Conservation (phyloP, 2,113 vertebrate species). For the Hydropotes inermis region DNA sequence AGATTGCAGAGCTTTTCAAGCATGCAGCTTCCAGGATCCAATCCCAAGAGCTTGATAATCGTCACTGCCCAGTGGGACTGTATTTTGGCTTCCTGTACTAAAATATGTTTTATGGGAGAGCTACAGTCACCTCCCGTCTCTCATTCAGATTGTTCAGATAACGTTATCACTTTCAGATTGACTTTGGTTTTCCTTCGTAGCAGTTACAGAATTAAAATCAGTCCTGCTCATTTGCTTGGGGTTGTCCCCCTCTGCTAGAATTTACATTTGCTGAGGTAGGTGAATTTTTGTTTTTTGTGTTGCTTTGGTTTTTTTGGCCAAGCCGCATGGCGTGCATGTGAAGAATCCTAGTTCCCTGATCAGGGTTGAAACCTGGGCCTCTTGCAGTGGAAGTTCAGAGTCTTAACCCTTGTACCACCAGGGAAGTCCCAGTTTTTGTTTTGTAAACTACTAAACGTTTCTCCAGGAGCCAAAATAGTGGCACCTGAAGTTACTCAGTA, state of each 20-base stretch:
- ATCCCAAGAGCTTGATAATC: slow-evolving; percentile 55
- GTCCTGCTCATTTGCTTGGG: background rate
- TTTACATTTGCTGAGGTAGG: background rate
- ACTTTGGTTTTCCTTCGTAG: background rate
- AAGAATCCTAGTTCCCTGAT: background rate
- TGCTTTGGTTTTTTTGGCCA: background rate
- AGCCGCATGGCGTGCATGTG: background rate
- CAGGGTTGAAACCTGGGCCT: background rate
- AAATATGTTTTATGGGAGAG: background rate
- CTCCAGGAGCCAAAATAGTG: background rate
- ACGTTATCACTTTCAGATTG: background rate
- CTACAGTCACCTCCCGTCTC: background rate
- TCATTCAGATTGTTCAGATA: background rate
- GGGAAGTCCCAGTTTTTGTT: background rate
- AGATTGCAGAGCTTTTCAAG: slow-evolving; percentile 73
- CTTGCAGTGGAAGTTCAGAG: background rate
- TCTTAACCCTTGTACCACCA: background rate
- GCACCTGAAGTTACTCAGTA: background rate
- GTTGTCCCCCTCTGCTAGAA: background rate
- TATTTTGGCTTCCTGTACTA: background rate
- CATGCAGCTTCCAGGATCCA: slow-evolving; percentile 42
- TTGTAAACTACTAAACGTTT: background rate
- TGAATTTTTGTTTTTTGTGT: background rate
- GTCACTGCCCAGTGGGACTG: slow-evolving; percentile 23
- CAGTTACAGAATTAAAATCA: background rate